Evolutionary conservation across 2,888 invertebrate species (phyloP), one percentile per base, ranked within the genome.

Genomic region (Mellilla xanthometata): DNA sequence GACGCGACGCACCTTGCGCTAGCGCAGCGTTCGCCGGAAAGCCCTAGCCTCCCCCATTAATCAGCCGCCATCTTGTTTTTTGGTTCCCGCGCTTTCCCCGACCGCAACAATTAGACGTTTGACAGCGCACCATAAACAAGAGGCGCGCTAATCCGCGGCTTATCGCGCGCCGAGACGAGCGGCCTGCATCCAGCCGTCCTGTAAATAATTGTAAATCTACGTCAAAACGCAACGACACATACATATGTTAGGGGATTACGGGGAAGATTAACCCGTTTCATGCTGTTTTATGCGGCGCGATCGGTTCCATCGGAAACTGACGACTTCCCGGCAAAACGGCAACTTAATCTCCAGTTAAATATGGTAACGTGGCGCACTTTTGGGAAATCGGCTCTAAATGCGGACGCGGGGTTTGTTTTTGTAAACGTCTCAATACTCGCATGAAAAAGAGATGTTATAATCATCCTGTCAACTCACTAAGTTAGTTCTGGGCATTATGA

Each of bases 161-260:
- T 83, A 87, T 67, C 60, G 63, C 71, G 83, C 84, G 73, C 71
- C 67, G 76, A 78, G 80, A 75, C 86, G 79, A 71, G 77, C 81
- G 76, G 81, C 67, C 76, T 62, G 73, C 70, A 63, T 62, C 62
- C 63, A 62, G 72, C 60, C 75, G 81, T 77, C 82, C 74, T 72
- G 80, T 85, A 88, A 90, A 90, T 90, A 90, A 88, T 83, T 87
- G 89, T 90, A 90, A 90, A 90, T 90, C 90, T 86, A 78, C 68
- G 90, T 90, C 90, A 86, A 87, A 86, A 87, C 78, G 75, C 73
- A 81, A 78, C 77, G 85, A 85, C 85, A 80, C 72, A 74, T 83
- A 87, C 90, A 89, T 88, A 87, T 86, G 89, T 90, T 77, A 71
- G 61, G 66, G 85, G 88, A 87, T 88, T 85, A 88, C 62, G 62